Conservation (phyloP, 1,140 invertebrate genomes). For the Stegodyphus mimosarum region DNA sequence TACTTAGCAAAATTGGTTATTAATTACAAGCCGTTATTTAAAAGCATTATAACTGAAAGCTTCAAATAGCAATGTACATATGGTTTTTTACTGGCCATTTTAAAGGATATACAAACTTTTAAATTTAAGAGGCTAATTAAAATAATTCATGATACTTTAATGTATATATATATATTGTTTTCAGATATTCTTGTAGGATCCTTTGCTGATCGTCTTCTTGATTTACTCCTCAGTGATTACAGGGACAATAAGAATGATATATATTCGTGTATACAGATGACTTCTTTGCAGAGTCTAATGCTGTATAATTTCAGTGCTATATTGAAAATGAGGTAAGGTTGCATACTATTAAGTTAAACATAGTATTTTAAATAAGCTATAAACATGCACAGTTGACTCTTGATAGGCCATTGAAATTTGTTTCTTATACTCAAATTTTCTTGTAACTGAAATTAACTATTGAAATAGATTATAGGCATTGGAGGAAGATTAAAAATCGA, state of each 20-base stretch:
- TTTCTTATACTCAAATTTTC: no score
- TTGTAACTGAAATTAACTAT: no score
- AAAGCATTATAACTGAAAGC: no score
- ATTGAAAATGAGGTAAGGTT: constrained; percentile 30
- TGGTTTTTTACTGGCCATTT: neutral
- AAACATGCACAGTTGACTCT: no score
- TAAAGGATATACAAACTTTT: neutral
- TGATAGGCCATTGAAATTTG: no score
- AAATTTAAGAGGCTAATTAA: neutral
- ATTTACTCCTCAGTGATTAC: constrained; percentile 21
- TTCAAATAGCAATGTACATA: no score
- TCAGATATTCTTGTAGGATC: neutral
- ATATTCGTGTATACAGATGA: constrained; percentile 27
- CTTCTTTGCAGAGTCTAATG: constrained; percentile 35
- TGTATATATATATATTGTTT: neutral
- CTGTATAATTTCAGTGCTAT: constrained; percentile 31
- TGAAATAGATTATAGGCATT: no score
- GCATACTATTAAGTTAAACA: no score
- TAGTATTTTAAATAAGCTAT: no score
- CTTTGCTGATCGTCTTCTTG: constrained; percentile 15
- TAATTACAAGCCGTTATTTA: no score
- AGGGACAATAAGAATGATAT: constrained; percentile 21
- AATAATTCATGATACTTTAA: neutral
- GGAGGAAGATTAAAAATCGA: no score
- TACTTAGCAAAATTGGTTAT: no score